Percentiles rank a stretch among this genome's conserved stretches.
phyloP scores from a whole-genome alignment of 2,797 vertebrate species.

The Artibeus lituratus region DNA sequence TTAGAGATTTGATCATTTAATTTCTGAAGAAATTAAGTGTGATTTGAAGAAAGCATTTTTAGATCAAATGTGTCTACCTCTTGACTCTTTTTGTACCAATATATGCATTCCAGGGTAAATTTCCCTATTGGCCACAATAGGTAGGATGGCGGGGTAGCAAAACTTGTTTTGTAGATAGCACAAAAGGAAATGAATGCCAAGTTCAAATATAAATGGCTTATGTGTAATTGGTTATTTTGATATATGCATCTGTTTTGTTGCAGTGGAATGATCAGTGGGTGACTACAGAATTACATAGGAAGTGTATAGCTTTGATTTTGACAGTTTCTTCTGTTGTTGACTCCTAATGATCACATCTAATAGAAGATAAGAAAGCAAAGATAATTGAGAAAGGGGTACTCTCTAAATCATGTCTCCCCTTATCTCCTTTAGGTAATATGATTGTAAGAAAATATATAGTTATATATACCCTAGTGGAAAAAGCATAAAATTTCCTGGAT shows the following conservation, averaged over 20 bases:
- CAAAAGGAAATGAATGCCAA: background rate
- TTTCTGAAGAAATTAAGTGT: background rate
- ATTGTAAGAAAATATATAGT: background rate
- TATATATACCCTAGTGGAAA: background rate
- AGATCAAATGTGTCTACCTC: background rate
- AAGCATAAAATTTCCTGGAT: background rate
- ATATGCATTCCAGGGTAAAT: background rate
- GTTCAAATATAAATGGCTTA: background rate
- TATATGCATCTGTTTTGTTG: background rate
- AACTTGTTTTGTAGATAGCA: background rate
- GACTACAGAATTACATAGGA: background rate
- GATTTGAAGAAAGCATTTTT: background rate
- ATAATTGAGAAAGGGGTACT: background rate
- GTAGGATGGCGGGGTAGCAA: accelerated
- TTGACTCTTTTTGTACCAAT: background rate
- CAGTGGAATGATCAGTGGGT: background rate
- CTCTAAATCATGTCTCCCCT: background rate
- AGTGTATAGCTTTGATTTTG: background rate
- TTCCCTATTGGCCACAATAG: background rate
- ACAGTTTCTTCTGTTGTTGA: background rate
- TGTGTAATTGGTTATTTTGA: background rate
- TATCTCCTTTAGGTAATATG: background rate
- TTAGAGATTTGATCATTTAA: background rate
- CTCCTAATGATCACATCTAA: background rate
- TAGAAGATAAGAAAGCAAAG: background rate